These are phyloP conservation scores for Corydoras maculifer DNA, from an alignment of 2,113 vertebrate species.

Conservation along the genomic window DNA sequence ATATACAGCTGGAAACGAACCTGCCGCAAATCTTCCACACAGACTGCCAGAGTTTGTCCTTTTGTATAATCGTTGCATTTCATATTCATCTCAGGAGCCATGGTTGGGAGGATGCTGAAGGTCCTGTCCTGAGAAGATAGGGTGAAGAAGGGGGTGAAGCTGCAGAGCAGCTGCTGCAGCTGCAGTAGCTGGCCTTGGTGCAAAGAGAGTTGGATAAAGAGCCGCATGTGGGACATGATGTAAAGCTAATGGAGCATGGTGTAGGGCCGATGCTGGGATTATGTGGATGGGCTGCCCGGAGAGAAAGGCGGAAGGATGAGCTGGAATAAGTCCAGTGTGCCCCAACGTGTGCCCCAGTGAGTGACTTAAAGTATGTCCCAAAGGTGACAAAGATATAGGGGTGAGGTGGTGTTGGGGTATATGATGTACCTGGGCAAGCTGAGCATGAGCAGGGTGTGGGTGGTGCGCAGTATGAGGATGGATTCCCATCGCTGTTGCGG, in stretches of 20 bases:
- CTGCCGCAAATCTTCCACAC: conserved; percentile 3
- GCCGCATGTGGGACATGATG: conserved; percentile 86
- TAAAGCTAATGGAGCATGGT: conserved; percentile 86
- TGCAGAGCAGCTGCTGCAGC: conserved; percentile 87
- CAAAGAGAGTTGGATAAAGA: conserved; percentile 88
- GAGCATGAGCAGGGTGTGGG: conserved; percentile 80
- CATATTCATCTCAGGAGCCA: conserved; percentile 75
- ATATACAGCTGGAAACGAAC: background rate
- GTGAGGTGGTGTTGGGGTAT: conserved; percentile 94
- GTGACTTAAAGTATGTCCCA: conserved; percentile 68
- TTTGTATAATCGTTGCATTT: background rate
- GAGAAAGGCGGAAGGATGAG: conserved; percentile 88
- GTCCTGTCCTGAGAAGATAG: conserved; percentile 98
- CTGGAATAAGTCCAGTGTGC: conserved; percentile 78
- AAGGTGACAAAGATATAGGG: conserved; percentile 87
- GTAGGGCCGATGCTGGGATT: conserved; percentile 92
- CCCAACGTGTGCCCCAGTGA: conserved; percentile 77
- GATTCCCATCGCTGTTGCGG: conserved; percentile 84
- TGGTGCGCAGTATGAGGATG: conserved; percentile 78
- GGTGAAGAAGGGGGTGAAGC: conserved; percentile 92
- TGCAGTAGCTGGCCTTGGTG: conserved; percentile 71
- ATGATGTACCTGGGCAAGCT: conserved; percentile 91
- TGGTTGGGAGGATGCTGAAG: conserved; percentile 96
- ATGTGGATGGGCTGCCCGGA: conserved; percentile 96
- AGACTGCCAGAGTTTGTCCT: conserved; percentile 20